Percentiles rank a stretch among this genome's conserved stretches.
Evolutionary conservation across 2,797 vertebrate species (phyloP).

Genomic region (Geotrypetes seraphini): DNA sequence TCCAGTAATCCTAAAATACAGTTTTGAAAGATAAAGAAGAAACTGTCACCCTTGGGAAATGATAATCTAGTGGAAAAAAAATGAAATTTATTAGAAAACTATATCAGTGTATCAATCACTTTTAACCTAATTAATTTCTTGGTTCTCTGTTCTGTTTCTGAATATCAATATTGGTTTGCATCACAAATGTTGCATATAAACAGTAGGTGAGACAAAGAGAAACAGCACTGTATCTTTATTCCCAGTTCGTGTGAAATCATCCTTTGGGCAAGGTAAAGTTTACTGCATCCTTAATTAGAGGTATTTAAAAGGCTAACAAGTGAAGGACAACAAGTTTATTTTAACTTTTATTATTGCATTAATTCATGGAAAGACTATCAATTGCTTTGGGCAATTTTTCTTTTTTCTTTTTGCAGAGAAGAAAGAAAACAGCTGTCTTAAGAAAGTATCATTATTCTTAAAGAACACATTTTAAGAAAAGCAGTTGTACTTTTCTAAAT

Average conservation of each 20-base stretch:
- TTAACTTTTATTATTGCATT: too few relatives aligned
- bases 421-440: too few relatives aligned
- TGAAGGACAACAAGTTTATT: too few relatives aligned
- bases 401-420: too few relatives aligned
- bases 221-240: background rate
- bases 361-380: too few relatives aligned
- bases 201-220: conserved; percentile 1
- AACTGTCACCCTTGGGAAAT: conserved; percentile 19
- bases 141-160: background rate
- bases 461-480: too few relatives aligned
- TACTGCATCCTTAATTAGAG: too few relatives aligned
- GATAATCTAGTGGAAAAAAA: conserved; percentile 31
- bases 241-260: background rate
- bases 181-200: background rate
- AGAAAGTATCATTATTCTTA: too few relatives aligned
- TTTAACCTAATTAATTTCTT: background rate
- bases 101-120: background rate
- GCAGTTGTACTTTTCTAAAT: too few relatives aligned
- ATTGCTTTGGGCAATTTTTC: too few relatives aligned
- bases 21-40: conserved; percentile 6
- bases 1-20: conserved; percentile 17
- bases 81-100: conserved; percentile 8
- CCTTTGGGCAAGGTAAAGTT: conserved; percentile 9
- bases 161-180: background rate
- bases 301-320: too few relatives aligned